Evolutionary conservation across 2,113 vertebrate species (phyloP), one percentile per base, ranked within the genome.

Genomic region (Myxocyprinus asiaticus): DNA sequence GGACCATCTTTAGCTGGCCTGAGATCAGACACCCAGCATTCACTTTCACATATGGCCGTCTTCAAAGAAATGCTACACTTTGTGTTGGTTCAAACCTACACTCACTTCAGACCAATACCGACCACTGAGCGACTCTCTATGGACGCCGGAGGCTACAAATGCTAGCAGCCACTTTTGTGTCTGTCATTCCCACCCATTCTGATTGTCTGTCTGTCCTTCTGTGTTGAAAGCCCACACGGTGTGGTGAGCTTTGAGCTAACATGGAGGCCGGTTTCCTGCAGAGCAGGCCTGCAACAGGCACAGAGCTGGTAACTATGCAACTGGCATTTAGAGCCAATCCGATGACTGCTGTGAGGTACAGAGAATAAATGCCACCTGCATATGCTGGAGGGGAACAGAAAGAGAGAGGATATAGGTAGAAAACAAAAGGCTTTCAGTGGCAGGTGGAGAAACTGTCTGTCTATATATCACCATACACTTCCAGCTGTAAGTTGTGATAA

Each of bases 51-150:
- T 74, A 74, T 74, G 72, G 65, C 85, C 84, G 76, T 84, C 91
- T 93, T 94, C 91, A 92, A 93, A 92, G 91, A 92, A 93, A 93
- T 92, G 92, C 91, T 91, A 92, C 87, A 88, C 88, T 91, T 91
- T 92, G 92, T 91, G 87, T 74, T 86, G 75, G 85, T 89, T 90
- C 89, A 85, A 87, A 89, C 87, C 90, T 86, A 85, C 85, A 82
- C 83, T 63, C 67, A 45, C 67, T 82, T 84, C 56, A 79, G 51
- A 67, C 59, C 74, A 84, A 87, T 77, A 85, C 86, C 78, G 84
- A 88, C 89, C 88, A 88, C 67, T 78, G 76, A 62, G 76, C 73
- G 86, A 88, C 89, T 84, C 87, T 90, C 90, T 89, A 91, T 88
- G 90, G 73, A 90, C 89, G 88, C 85, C 81, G 67, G 64, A 56